phyloP scores from a whole-genome alignment of 2,797 vertebrate genomes.

The Siniperca scherzeri region DNA sequence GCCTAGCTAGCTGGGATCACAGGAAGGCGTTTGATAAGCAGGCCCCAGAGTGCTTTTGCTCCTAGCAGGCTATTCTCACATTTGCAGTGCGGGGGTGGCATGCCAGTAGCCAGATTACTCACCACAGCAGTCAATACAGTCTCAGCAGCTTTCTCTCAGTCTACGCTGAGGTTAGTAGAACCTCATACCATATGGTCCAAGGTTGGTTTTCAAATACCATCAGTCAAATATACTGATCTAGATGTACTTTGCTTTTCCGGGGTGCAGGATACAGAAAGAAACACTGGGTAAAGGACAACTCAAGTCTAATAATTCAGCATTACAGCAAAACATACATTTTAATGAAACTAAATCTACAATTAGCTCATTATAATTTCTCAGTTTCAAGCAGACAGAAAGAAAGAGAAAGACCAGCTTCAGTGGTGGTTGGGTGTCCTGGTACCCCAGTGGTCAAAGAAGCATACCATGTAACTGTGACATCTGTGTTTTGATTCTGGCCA shows the following conservation, averaged over 20 bases:
- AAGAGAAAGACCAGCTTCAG: neutral
- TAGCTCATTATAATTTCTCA: neutral
- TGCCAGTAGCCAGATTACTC: slow-evolving; percentile 66
- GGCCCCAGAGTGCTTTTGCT: slow-evolving; percentile 60
- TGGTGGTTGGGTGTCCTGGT: neutral
- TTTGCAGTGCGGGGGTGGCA: slow-evolving; percentile 57
- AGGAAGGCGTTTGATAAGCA: slow-evolving; percentile 66
- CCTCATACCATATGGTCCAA: slow-evolving; percentile 10
- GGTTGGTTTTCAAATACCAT: slow-evolving; percentile 9
- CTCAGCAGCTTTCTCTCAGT: slow-evolving; percentile 39
- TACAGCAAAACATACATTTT: neutral
- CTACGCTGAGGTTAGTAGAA: slow-evolving; percentile 11
- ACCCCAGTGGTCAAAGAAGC: neutral
- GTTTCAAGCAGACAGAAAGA: neutral
- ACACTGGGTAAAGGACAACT: neutral
- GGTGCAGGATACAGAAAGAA: neutral
- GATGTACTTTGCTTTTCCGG: neutral
- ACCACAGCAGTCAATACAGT: slow-evolving; percentile 51
- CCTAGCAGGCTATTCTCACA: slow-evolving; percentile 63
- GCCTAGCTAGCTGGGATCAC: slow-evolving; percentile 51
- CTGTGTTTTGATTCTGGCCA: neutral
- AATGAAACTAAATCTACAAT: neutral
- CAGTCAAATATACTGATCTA: slow-evolving; percentile 1
- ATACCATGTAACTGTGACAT: neutral
- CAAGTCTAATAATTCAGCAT: neutral